Evolutionary conservation across 2,113 vertebrate species (phyloP), one percentile per base, ranked within the genome.

Genomic region (Sander lucioperca): DNA sequence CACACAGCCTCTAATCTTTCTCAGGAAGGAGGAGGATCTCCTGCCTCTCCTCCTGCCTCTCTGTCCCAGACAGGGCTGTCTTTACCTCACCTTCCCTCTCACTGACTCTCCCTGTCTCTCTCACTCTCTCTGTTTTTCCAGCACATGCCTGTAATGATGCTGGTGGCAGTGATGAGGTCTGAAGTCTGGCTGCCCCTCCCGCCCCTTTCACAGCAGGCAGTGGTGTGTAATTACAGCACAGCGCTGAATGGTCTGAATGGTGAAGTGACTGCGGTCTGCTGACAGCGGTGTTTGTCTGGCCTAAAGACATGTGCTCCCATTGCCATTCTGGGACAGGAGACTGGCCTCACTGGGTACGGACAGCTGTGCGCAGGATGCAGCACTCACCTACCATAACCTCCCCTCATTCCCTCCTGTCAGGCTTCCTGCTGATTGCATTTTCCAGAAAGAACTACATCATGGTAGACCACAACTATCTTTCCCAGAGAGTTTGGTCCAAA

Each of bases 1-100:
- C 68, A 90, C 71, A 90, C 74, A 86, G 66, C 77, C 93, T 94
- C 77, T 95, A 94, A 96, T 96, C 88, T 94, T 78, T 80, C 72
- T 86, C 89, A 93, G 91, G 91, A 94, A 93, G 80, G 73, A 83
- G 92, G 89, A 81, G 91, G 90, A 66, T 80, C 79, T 73, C 81
- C 62, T 15, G 27, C 65, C 77, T 79, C 67, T 61, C 50, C 56
- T 70, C 74, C 83, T 75, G 51, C 74, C 79, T 73, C 50, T 62
- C 74, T 43, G n/a, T 83, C 79, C 71, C 86, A 87, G 77, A 89
- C 75, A 65, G 36, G 62, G 67, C 77, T 81, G 83, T 87, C 86
- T 87, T 84, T 83, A 84, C 80, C 85, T 85, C 85, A 83, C 87
- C 85, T 71, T 80, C 82, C 80, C 82, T 87, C 88, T 93, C 89